phyloP scores from a whole-genome alignment of 2,888 invertebrate species.

The Micoletzkya japonica region DNA sequence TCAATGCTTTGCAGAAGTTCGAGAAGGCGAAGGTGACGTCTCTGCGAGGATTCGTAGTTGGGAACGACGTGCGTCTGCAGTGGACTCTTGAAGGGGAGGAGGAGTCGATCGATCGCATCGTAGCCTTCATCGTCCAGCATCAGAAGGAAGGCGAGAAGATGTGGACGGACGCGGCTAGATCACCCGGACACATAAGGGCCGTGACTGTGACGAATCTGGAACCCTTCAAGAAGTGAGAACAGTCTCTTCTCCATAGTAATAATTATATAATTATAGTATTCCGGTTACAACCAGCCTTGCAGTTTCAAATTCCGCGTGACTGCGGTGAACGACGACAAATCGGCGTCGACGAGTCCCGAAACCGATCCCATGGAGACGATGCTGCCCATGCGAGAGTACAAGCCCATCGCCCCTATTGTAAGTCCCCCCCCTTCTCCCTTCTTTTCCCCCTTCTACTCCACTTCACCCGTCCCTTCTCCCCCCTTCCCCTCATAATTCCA shows the following conservation, averaged over 20 bases:
- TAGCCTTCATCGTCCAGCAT: slow-evolving; percentile 33
- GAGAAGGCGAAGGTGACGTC: slow-evolving; percentile 35
- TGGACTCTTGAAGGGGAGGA: slow-evolving; percentile 42
- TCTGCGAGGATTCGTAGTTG: slow-evolving; percentile 44
- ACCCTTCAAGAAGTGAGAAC: slow-evolving; percentile 40
- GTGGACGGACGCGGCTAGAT: slow-evolving; percentile 44
- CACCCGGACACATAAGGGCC: slow-evolving; percentile 51
- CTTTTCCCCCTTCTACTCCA: no score
- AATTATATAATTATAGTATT: not conserved
- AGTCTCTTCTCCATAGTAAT: not conserved
- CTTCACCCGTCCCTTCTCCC: no score
- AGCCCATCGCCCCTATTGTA: slow-evolving; percentile 9
- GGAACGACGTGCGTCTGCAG: slow-evolving; percentile 42
- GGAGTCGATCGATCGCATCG: slow-evolving; percentile 36
- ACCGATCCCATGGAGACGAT: slow-evolving; percentile 36
- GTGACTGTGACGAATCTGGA: slow-evolving; percentile 46
- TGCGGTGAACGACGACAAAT: slow-evolving; percentile 23
- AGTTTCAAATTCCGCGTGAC: slow-evolving; percentile 43
- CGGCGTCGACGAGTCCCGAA: slow-evolving; percentile 3
- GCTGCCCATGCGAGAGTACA: slow-evolving; percentile 23
- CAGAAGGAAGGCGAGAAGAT: slow-evolving; percentile 19
- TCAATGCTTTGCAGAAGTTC: slow-evolving; percentile 27
- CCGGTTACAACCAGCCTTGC: not conserved
- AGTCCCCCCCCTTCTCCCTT: no score
- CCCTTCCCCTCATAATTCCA: no score